These are phyloP conservation scores for Eudemis profundana DNA, from an alignment of 2,888 invertebrate genomes.

Conservation along the genomic window DNA sequence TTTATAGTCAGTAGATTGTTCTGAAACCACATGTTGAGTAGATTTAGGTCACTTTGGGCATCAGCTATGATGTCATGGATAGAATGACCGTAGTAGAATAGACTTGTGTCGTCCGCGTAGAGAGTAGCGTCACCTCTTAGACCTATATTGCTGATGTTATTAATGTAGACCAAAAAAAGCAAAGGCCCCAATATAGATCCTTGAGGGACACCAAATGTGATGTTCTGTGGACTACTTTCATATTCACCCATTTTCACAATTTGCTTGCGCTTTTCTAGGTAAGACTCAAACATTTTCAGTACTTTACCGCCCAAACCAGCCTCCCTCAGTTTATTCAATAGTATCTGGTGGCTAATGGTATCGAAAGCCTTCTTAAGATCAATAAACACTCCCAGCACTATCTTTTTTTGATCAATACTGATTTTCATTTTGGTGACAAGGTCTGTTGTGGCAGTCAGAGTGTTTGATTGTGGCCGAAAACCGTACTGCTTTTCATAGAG, in stretches of 20 bases:
- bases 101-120: too few species aligned
- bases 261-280: constrained; percentile 11
- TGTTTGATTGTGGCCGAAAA: too few species aligned
- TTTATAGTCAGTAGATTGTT: not conserved
- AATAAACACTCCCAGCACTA: constrained; percentile 6
- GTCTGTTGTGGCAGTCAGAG: not conserved
- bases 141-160: too few species aligned
- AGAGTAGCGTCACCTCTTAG: too few species aligned
- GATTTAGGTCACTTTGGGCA: not conserved
- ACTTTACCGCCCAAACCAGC: constrained; percentile 10
- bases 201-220: constrained; percentile 10
- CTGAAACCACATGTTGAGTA: not conserved
- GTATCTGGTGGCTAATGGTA: constrained; percentile 1
- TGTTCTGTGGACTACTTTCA: not conserved
- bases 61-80: too few species aligned
- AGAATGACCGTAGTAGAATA: too few species aligned
- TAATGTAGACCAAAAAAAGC: too few species aligned
- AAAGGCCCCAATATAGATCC: too few species aligned
- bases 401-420: not conserved
- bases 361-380: too few species aligned
- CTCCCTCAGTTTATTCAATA: constrained; percentile 15
- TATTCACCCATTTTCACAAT: constrained; percentile 1
- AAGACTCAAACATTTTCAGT: constrained; percentile 10
- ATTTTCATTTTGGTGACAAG: not conserved
- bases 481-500: too few species aligned